Evolutionary conservation across 2,797 vertebrate genomes (phyloP), one percentile per base, ranked within the genome.

Genomic region (Pelobates cultripes): DNA sequence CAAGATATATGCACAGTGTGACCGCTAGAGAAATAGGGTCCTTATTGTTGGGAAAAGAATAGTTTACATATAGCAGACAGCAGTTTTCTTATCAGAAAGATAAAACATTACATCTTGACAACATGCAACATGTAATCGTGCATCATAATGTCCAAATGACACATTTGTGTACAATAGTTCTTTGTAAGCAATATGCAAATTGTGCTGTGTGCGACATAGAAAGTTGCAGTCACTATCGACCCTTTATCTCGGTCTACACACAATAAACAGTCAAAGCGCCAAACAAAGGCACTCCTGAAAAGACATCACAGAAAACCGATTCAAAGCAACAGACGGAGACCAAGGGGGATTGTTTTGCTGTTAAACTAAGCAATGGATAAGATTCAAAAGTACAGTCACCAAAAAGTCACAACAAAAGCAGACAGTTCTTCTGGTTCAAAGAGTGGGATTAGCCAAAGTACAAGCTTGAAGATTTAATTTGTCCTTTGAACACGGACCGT

Each of bases 211-310:
- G 41, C 51, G 71, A 67, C 71, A 66, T 73, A 45, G 41, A 60
- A 9, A 41, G 57, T 9, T 3, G 8, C 14, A 43, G 9, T 57
- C 3, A 17, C 10, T 12, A 5, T 44, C 44, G 13, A 12, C 63
- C 47, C 17, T 61, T 43, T 43, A 4, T 41, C 15, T 64, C 45
- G 12, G 72, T 15, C 47, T n/a, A 5, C 41, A 68, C 57, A 79
- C 78, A 73, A 80, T 40, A 47, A 75, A 80, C 80, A 77, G 73
- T 13, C 7, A 78, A 28, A 80, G 81, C 43, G 43, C 43, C 70
- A 77, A 45, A 73, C 80, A 57, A 78, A 81, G 78, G 4, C 51
- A 76, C 55, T 40, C 71, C 61, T 3, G 13, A 3, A 6, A 69
- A 9, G 10, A 70, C 67, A 61, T 70, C 67, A 70, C 61, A 80